phyloP scores from a whole-genome alignment of 2,888 invertebrate genomes.

The Zaprionus lineosus region DNA sequence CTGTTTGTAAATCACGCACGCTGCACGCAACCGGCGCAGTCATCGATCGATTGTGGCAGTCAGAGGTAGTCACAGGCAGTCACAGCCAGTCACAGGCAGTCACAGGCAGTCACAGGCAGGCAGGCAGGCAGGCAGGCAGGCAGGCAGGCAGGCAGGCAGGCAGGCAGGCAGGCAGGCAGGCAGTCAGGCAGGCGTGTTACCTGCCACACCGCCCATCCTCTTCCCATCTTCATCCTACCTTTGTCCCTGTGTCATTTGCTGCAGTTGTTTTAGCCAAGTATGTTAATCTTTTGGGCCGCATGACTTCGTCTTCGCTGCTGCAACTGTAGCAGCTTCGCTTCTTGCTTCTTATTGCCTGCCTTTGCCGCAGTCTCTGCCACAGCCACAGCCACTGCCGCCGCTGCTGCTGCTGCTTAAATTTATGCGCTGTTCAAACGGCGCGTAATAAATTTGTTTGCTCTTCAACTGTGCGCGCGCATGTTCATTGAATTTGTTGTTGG shows the following conservation, averaged over 20 bases:
- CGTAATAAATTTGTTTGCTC: constrained; percentile 80
- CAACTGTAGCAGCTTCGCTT: constrained; percentile 1
- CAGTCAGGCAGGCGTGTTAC: neutral
- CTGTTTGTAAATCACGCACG: constrained; percentile 77
- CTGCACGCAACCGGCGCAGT: constrained; percentile 58
- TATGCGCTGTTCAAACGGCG: constrained; percentile 80
- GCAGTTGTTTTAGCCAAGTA: constrained; percentile 60
- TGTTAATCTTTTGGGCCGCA: constrained; percentile 70
- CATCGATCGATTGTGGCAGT: constrained; percentile 64
- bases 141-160: constrained; percentile 11
- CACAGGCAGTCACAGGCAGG: neutral
- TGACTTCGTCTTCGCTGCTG: constrained; percentile 39
- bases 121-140: neutral
- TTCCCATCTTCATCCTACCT: constrained; percentile 5
- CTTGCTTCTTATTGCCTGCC: too few relatives aligned
- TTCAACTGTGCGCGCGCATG: constrained; percentile 79
- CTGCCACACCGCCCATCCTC: neutral
- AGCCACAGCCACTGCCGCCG: too few relatives aligned
- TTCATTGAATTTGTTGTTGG: constrained; percentile 76
- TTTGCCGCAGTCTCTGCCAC: neutral
- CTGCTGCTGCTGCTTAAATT: constrained; percentile 55
- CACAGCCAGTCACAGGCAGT: too few relatives aligned
- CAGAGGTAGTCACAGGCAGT: constrained; percentile 1
- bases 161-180: neutral
- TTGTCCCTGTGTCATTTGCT: constrained; percentile 26